Base-by-base conservation (phyloP, 2,797 vertebrate genomes). In the Manis pentadactyla region DNA sequence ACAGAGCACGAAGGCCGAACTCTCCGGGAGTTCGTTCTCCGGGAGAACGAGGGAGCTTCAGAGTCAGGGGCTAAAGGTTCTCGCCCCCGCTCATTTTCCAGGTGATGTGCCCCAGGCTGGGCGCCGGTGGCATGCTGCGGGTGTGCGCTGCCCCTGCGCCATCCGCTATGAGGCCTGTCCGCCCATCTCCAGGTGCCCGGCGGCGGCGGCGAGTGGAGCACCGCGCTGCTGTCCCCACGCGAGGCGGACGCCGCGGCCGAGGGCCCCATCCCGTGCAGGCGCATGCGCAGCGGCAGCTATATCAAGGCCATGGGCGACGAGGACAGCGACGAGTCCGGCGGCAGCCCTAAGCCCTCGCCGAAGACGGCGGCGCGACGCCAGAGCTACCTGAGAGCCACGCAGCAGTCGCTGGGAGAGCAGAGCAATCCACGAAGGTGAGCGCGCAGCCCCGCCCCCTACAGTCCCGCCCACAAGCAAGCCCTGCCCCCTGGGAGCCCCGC, bases 301-400 rank as follows among this genome's bases (percentile, higher is more conserved):
- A 99, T 99, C 97, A 99, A 99, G 98, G 99, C 99, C 97, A 99
- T 99, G 99, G 99, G 99, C 87, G 99, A 99, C 97, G 99, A 99
- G 37, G 99, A 99, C 93, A 99, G 99, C 1, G 99, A 99, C 69
- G 99, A 99, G 98, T 99, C 99, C 0, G 99, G 99, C 96, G 99
- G 98, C 98, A 99, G 99, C 98, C 99, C 99, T 77, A 99, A 99
- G 98, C 99, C 99, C 75, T 99, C 99, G 17, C 99, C 99, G 1
- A 99, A 99, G 98, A 98, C 98, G 53, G 98, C 99, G 39, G 99
- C 99, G 37, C 99, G 99, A 95, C 99, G 99, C 98, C 99, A 99
- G 99, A 99, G 99, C 99, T 99, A 99, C 99, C 99, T 99, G 98
- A 99, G 99, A 97, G 99, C 99, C 97, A 99, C 99, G 23, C 99